Conservation (phyloP, 2,113 vertebrate species). For the Caranx ignobilis region DNA sequence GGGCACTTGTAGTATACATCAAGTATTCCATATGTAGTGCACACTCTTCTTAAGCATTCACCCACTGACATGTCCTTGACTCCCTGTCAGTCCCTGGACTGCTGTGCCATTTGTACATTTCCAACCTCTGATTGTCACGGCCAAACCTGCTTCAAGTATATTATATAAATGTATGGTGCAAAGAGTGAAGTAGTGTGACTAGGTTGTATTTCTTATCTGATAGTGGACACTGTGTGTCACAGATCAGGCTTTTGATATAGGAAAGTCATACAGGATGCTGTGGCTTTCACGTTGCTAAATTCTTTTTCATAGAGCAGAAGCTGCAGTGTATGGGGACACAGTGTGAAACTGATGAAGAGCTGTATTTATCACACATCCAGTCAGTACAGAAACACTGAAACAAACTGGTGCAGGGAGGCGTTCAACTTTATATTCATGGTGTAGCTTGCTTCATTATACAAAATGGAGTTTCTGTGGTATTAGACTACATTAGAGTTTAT, state of each 20-base stretch:
- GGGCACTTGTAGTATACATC: not conserved
- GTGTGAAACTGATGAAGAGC: not conserved
- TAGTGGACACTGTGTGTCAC: not conserved
- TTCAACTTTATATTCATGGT: too few relatives aligned
- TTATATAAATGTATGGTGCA: not conserved
- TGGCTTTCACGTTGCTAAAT: slow-evolving; percentile 13
- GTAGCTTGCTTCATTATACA: too few relatives aligned
- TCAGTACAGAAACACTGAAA: not conserved
- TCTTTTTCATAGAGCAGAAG: slow-evolving; percentile 17
- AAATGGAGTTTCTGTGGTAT: not conserved
- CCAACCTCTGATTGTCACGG: not conserved
- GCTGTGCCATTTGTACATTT: not conserved
- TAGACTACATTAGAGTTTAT: not conserved
- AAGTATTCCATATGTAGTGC: not conserved
- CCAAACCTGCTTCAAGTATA: not conserved
- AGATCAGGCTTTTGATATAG: not conserved
- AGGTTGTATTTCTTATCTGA: not conserved
- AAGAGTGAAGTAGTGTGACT: not conserved
- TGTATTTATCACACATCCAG: not conserved
- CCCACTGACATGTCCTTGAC: not conserved
- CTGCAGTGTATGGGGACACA: not conserved
- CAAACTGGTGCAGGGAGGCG: too few relatives aligned
- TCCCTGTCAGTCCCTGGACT: not conserved
- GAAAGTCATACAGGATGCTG: slow-evolving; percentile 40
- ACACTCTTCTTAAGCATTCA: not conserved